These are phyloP conservation scores for Altica lythri DNA, from an alignment of 2,888 invertebrate species.

Conservation along the genomic window DNA sequence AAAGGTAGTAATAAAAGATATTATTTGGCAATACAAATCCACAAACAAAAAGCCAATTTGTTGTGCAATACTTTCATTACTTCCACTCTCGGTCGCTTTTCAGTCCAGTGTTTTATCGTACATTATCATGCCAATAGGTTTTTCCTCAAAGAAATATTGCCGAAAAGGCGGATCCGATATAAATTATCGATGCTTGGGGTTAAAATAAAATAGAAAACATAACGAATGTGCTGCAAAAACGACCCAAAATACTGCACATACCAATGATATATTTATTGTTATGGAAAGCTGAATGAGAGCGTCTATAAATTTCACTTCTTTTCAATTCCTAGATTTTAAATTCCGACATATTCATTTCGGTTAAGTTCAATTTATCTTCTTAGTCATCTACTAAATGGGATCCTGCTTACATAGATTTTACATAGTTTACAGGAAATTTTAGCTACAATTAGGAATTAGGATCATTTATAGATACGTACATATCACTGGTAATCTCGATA, in stretches of 20 bases:
- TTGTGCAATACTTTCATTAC: conserved; percentile 50
- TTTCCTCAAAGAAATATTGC: conserved; percentile 51
- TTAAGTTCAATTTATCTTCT: background rate
- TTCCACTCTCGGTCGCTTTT: conserved; percentile 31
- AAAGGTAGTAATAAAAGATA: conserved; percentile 3
- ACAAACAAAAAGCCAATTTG: conserved; percentile 51
- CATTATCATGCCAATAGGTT: conserved; percentile 53
- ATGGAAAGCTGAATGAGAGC: conserved; percentile 38
- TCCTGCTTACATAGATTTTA: too few relatives aligned
- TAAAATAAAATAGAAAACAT: conserved; percentile 52
- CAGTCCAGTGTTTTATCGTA: conserved; percentile 48
- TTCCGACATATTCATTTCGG: background rate
- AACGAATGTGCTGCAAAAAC: conserved; percentile 55
- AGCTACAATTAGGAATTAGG: too few relatives aligned
- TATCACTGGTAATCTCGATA: too few relatives aligned
- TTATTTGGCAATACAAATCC: conserved; percentile 43
- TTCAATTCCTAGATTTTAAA: conserved; percentile 13
- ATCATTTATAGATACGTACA: too few relatives aligned
- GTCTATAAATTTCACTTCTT: conserved; percentile 1
- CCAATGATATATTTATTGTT: conserved; percentile 56
- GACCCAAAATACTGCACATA: conserved; percentile 50
- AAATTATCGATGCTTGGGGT: conserved; percentile 48
- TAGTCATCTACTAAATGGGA: conserved; percentile 17
- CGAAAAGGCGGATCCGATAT: conserved; percentile 50
- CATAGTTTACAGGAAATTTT: too few relatives aligned